These are phyloP conservation scores for Vanessa cardui DNA, from an alignment of 2,888 invertebrate genomes.

Conservation along the genomic window DNA sequence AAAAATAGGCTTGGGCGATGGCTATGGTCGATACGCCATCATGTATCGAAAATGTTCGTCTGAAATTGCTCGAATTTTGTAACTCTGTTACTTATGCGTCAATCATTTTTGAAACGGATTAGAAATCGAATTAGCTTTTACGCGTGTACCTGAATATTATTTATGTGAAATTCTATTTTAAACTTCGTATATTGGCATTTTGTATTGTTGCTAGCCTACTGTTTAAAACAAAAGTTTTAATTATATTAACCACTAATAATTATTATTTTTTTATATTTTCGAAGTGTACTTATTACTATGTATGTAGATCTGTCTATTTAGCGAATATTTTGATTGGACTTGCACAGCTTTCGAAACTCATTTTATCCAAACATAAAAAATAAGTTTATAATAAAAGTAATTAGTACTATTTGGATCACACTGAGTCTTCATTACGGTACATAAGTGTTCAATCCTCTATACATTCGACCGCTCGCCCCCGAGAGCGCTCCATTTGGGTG, in stretches of 20 bases:
- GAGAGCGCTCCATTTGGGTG: constrained; percentile 19
- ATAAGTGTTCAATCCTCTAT: constrained; percentile 5
- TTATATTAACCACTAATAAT: too few relatives aligned
- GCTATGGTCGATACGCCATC: constrained; percentile 45
- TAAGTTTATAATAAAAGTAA: too few relatives aligned
- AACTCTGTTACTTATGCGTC: constrained; percentile 9
- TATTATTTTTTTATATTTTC: too few relatives aligned
- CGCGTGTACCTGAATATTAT: neutral
- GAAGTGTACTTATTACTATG: too few relatives aligned
- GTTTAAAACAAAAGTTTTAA: neutral
- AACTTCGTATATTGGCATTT: neutral
- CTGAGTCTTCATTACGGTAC: neutral
- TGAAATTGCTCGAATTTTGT: constrained; percentile 11
- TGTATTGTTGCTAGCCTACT: neutral
- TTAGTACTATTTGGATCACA: too few relatives aligned
- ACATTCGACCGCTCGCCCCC: constrained; percentile 2
- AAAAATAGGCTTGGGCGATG: constrained; percentile 68
- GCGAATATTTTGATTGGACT: too few relatives aligned
- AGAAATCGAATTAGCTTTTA: neutral
- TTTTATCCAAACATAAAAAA: too few relatives aligned
- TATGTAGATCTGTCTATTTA: too few relatives aligned
- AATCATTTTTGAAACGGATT: neutral
- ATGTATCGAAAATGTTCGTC: constrained; percentile 21
- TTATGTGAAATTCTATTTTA: neutral
- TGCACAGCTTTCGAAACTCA: too few relatives aligned